Percentiles rank a stretch among this genome's conserved stretches.
Evolutionary conservation across 2,888 invertebrate genomes (phyloP).

Genomic region (Leucophora obtusa): DNA sequence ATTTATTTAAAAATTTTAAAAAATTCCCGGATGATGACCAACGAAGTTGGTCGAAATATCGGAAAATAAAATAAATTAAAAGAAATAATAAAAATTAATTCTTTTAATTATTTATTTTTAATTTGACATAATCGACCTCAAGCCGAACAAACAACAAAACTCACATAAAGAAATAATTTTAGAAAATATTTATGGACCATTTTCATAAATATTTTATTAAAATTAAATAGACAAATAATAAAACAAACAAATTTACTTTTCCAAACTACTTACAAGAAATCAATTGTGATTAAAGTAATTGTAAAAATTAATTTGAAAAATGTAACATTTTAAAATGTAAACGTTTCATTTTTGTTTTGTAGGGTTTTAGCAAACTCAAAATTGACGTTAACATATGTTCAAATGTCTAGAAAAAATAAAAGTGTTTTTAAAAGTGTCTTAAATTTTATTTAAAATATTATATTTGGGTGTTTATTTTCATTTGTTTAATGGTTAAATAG

Average conservation of each 20-base stretch:
- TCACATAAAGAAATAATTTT: not conserved
- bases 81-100: too few species aligned
- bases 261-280: not conserved
- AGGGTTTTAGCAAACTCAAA: not conserved
- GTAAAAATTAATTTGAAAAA: constrained; percentile 1
- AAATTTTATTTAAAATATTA: constrained; percentile 13
- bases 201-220: not conserved
- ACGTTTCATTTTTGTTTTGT: not conserved
- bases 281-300: constrained; percentile 3
- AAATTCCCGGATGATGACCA: too few species aligned
- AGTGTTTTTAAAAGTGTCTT: not conserved
- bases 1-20: too few species aligned
- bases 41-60: too few species aligned
- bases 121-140: too few species aligned
- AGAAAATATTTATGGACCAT: not conserved
- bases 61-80: too few species aligned
- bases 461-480: constrained; percentile 11
- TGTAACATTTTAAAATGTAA: constrained; percentile 1
- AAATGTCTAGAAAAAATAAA: not conserved
- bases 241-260: not conserved
- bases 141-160: too few species aligned
- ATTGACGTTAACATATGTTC: constrained; percentile 39
- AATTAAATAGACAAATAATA: not conserved
- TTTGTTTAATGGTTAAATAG: not conserved
- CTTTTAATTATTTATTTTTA: too few species aligned